Conservation (phyloP, 2,113 vertebrate genomes). For the Pteruthius melanotis region DNA sequence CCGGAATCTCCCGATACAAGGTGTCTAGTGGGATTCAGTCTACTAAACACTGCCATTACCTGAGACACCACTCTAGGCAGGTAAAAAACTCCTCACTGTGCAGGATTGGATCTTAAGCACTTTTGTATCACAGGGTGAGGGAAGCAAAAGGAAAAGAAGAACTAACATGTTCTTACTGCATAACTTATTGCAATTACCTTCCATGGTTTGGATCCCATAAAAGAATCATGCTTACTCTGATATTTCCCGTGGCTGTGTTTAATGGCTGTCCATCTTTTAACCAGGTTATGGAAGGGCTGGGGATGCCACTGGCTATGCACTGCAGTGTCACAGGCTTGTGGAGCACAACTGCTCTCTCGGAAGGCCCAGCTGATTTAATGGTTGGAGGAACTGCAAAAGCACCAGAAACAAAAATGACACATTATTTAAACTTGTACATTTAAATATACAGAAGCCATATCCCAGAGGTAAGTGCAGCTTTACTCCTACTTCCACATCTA, state of each 20-base stretch:
- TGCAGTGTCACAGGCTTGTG: conserved; percentile 80
- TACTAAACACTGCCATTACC: neutral
- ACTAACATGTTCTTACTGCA: neutral
- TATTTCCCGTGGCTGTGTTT: conserved; percentile 81
- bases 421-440: neutral
- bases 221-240: conserved; percentile 75
- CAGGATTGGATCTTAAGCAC: neutral
- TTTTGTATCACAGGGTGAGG: neutral
- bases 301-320: conserved; percentile 87
- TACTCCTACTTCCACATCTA: neutral
- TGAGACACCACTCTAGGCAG: neutral
- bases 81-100: neutral
- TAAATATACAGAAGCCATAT: neutral
- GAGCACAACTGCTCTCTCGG: conserved; percentile 84
- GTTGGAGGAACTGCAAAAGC: conserved; percentile 84
- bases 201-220: neutral
- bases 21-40: neutral
- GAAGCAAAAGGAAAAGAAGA: neutral
- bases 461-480: neutral
- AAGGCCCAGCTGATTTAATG: conserved; percentile 80
- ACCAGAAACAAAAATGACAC: neutral
- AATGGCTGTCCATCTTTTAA: conserved; percentile 90
- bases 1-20: neutral
- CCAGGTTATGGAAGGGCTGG: conserved; percentile 91
- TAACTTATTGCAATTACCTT: neutral